Percentiles rank a stretch among this genome's conserved stretches.
Conservation (phyloP, 2,113 vertebrate genomes). For the Nothoprocta perdicaria region DNA sequence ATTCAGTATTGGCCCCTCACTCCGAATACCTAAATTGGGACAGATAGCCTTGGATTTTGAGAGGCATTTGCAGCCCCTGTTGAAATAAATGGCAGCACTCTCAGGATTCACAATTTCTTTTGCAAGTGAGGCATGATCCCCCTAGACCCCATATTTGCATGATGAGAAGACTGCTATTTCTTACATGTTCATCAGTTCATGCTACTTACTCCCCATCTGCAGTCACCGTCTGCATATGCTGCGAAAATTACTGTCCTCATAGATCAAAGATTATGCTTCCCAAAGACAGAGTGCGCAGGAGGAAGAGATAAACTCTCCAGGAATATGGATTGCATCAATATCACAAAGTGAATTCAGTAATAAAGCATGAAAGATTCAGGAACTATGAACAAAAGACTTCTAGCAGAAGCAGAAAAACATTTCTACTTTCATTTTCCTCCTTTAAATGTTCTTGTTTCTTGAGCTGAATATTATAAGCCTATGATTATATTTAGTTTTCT, state of each 20-base stretch:
- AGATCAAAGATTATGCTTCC: neutral
- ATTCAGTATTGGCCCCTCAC: neutral
- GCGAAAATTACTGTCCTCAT: neutral
- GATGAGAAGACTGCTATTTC: neutral
- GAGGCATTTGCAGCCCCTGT: neutral
- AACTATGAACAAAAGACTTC: neutral
- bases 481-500: neutral
- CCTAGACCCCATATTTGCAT: neutral
- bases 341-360: neutral
- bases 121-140: neutral
- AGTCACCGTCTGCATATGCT: neutral
- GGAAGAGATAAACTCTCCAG: neutral
- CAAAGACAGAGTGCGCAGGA: neutral
- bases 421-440: neutral
- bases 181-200: neutral
- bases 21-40: neutral
- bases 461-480: neutral
- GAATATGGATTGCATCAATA: neutral
- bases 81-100: neutral
- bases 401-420: neutral
- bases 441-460: neutral
- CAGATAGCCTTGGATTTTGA: rapidly evolving
- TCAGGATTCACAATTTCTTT: neutral
- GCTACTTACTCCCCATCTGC: neutral
- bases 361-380: neutral